These are phyloP conservation scores for Cepaea nemoralis DNA, from an alignment of 1,140 invertebrate genomes.

Conservation along the genomic window DNA sequence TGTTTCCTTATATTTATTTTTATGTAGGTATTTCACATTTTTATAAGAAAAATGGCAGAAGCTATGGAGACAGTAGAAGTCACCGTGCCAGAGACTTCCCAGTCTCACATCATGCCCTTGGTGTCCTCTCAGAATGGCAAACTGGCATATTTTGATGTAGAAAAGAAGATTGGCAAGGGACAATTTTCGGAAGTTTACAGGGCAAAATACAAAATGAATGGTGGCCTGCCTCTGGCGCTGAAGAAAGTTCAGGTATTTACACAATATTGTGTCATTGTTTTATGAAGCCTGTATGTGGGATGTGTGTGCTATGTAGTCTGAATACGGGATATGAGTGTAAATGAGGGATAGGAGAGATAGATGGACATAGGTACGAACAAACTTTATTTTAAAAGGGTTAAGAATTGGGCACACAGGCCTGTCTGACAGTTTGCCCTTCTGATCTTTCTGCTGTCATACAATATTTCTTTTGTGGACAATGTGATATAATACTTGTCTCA, in stretches of 20 bases:
- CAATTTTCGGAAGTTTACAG: conserved; percentile 79
- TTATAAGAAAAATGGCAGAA: conserved; percentile 26
- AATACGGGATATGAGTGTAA: no score
- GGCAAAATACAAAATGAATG: conserved; percentile 72
- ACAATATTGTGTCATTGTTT: background rate
- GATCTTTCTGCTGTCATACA: no score
- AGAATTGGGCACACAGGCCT: no score
- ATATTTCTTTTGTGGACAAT: no score
- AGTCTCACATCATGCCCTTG: conserved; percentile 33
- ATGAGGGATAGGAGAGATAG: no score
- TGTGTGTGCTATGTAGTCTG: background rate
- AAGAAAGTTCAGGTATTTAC: conserved; percentile 79
- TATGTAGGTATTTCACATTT: background rate
- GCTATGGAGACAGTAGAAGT: conserved; percentile 35
- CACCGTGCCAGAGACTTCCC: conserved; percentile 40
- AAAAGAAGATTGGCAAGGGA: conserved; percentile 78
- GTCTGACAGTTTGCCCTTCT: background rate
- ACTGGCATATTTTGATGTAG: conserved; percentile 76
- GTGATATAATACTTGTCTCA: no score
- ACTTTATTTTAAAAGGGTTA: background rate
- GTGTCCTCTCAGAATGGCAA: conserved; percentile 46
- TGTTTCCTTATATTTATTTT: background rate
- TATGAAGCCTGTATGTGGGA: background rate
- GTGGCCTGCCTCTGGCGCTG: conserved; percentile 74
- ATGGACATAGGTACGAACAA: background rate